Percentiles rank a stretch among this genome's conserved stretches.
These are phyloP conservation scores for Bradypodion pumilum DNA, from an alignment of 2,797 vertebrate species.

Conservation along the genomic window DNA sequence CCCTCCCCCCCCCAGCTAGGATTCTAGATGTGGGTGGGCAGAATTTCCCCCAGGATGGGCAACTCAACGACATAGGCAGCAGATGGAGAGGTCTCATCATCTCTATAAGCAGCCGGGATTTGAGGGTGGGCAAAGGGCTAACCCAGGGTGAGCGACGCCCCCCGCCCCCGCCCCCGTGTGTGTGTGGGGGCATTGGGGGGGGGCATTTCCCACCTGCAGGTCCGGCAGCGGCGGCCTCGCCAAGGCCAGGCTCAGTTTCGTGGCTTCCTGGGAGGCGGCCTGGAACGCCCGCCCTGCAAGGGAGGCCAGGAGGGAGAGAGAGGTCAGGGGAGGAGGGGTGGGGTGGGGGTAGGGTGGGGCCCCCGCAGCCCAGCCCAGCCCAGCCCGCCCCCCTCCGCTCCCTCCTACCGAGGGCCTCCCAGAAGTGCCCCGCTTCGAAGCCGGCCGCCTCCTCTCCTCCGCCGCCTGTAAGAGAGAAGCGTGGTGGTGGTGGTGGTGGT, in stretches of 20 bases:
- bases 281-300: slow-evolving; percentile 81
- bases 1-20: no score
- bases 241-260: slow-evolving; percentile 87
- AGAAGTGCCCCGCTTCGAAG: slow-evolving; percentile 84
- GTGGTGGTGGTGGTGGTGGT: no score
- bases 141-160: not conserved
- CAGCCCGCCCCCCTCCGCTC: fast-evolving
- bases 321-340: not conserved
- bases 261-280: slow-evolving; percentile 85
- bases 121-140: no score
- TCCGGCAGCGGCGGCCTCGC: slow-evolving; percentile 80
- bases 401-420: slow-evolving; percentile 76
- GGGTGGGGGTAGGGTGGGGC: not conserved
- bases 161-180: not conserved
- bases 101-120: no score
- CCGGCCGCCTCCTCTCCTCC: not conserved
- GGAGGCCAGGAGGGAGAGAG: no score
- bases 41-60: no score
- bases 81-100: no score
- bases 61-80: no score
- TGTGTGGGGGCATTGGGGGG: no score
- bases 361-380: not conserved
- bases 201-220: slow-evolving; percentile 81
- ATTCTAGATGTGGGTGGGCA: no score
- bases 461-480: not conserved